Conservation (phyloP, 2,113 vertebrate genomes). For the Xiphophorus maculatus region DNA sequence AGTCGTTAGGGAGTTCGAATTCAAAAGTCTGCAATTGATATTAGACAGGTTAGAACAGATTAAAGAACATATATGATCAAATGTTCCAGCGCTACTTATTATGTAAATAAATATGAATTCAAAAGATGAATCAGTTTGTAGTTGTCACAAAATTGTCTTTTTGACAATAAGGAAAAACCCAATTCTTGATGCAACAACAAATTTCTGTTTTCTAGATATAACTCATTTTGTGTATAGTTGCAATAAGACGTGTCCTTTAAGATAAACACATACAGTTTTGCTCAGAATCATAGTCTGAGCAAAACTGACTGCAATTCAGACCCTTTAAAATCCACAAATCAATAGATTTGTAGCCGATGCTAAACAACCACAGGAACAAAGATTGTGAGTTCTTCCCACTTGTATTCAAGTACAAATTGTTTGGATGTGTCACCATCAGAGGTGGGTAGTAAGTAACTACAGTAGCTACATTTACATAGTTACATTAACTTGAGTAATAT, state of each 20-base stretch:
- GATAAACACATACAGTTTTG: no score
- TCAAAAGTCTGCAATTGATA: conserved; percentile 86
- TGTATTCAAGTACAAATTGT: not conserved
- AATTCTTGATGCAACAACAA: not conserved
- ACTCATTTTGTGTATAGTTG: no score
- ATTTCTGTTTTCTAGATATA: no score
- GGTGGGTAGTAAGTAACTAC: no score
- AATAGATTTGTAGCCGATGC: not conserved
- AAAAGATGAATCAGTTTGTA: not conserved
- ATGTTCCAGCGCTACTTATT: not conserved
- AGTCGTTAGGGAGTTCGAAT: conserved; percentile 94
- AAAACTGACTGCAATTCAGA: no score
- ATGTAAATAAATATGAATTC: not conserved
- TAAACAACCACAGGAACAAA: no score
- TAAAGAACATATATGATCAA: not conserved
- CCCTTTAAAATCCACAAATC: not conserved
- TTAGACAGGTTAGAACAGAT: not conserved
- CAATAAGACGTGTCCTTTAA: no score
- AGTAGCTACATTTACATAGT: no score
- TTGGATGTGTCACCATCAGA: not conserved
- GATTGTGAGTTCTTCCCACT: not conserved
- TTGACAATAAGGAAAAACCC: not conserved
- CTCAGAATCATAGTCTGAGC: no score
- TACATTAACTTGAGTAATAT: no score
- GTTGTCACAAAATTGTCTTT: not conserved